Percentiles rank a stretch among this genome's conserved stretches.
Conservation (phyloP, 2,113 vertebrate genomes). For the Osmerus eperlanus region DNA sequence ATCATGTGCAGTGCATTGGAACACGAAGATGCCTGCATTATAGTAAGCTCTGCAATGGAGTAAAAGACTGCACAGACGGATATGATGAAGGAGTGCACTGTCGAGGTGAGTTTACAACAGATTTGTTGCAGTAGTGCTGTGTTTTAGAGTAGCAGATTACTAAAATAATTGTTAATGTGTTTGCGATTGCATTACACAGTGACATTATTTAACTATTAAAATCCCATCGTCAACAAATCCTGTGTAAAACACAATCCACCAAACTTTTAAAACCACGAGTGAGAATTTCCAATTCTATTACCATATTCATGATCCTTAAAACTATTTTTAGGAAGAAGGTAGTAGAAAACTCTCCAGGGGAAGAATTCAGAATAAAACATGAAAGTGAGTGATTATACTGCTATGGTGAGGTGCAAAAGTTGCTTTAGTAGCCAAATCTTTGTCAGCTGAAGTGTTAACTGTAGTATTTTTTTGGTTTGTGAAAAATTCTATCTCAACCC, state of each 20-base stretch:
- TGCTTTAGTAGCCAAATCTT: not conserved
- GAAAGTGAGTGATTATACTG: not conserved
- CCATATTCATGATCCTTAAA: conserved; percentile 13
- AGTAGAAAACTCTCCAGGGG: not conserved
- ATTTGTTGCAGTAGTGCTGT: not conserved
- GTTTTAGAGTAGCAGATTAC: not conserved
- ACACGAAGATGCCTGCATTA: conserved; percentile 75
- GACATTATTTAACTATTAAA: too few relatives aligned
- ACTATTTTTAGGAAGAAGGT: conserved; percentile 8
- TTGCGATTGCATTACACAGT: too few relatives aligned
- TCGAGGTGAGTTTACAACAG: conserved; percentile 70
- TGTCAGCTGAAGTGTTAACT: not conserved
- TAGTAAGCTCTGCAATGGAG: conserved; percentile 78
- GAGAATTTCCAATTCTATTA: conserved; percentile 3
- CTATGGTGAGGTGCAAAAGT: too few relatives aligned
- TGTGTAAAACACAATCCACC: too few relatives aligned
- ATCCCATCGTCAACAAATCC: too few relatives aligned
- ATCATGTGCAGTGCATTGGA: conserved; percentile 76
- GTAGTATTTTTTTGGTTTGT: not conserved
- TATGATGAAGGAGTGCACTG: conserved; percentile 82
- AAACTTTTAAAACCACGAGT: too few relatives aligned
- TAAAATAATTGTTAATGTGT: too few relatives aligned
- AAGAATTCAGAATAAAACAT: too few relatives aligned
- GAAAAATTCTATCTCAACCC: not conserved
- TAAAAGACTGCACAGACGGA: conserved; percentile 77